phyloP scores from a whole-genome alignment of 2,113 vertebrate species.

The Solea senegalensis region DNA sequence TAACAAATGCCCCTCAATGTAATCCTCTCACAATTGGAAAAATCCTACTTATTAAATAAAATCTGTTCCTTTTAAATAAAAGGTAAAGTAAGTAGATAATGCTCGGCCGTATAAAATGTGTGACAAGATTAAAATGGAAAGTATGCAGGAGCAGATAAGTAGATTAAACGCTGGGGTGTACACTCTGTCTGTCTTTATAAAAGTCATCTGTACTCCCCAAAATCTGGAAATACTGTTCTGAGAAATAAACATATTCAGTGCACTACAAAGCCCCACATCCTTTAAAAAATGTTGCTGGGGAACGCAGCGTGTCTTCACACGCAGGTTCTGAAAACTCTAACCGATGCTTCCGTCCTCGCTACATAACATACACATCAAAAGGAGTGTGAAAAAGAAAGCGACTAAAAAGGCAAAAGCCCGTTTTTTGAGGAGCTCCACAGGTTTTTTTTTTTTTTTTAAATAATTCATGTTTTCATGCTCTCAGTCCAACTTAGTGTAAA shows the following conservation, averaged over 20 bases:
- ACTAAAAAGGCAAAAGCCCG: slow-evolving; percentile 19
- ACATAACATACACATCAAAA: slow-evolving; percentile 16
- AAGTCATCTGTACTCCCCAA: not conserved
- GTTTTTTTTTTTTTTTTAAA: slow-evolving; percentile 29
- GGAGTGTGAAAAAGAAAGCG: not conserved
- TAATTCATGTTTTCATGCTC: slow-evolving; percentile 45
- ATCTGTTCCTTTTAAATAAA: slow-evolving; percentile 44
- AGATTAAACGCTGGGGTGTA: slow-evolving; percentile 28
- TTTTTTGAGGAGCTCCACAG: slow-evolving; percentile 29
- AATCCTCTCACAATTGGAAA: slow-evolving; percentile 35
- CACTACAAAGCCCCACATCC: not conserved
- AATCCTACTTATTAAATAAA: slow-evolving; percentile 41
- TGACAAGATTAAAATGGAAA: slow-evolving; percentile 51
- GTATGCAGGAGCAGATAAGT: slow-evolving; percentile 23
- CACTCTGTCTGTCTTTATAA: slow-evolving; percentile 10
- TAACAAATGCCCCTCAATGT: slow-evolving; percentile 13
- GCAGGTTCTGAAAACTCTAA: slow-evolving; percentile 4
- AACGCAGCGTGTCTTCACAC: slow-evolving; percentile 9
- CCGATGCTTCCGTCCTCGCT: slow-evolving; percentile 7
- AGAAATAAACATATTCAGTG: not conserved
- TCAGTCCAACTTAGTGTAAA: slow-evolving; percentile 29
- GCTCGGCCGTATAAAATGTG: slow-evolving; percentile 33
- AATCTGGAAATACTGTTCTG: not conserved
- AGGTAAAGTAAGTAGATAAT: slow-evolving; percentile 30
- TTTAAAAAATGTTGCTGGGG: slow-evolving; percentile 3